These are phyloP conservation scores for Cataglyphis hispanica DNA, from an alignment of 1,140 invertebrate genomes.

Conservation along the genomic window DNA sequence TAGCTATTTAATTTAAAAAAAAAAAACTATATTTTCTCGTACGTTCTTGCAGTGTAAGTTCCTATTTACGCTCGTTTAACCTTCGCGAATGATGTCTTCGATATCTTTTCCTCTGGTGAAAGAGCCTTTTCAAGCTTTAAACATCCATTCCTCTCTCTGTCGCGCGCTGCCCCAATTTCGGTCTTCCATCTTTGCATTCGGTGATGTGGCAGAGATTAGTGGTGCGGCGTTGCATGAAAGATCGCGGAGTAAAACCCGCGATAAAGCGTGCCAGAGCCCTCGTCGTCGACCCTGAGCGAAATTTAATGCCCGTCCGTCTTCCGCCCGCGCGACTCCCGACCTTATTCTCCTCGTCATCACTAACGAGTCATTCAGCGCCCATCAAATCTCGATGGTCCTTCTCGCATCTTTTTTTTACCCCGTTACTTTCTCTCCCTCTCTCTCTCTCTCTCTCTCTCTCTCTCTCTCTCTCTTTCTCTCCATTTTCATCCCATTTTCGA, in stretches of 20 bases:
- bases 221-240: constrained; percentile 33
- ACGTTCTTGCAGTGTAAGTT: neutral
- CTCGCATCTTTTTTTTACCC: constrained; percentile 11
- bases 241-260: constrained; percentile 28
- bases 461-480: neutral
- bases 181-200: constrained; percentile 18
- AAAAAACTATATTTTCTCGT: neutral
- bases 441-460: neutral
- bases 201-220: constrained; percentile 36
- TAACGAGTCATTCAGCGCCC: constrained; percentile 29
- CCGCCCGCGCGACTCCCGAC: neutral
- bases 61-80: neutral
- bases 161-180: constrained; percentile 14
- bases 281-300: constrained; percentile 51
- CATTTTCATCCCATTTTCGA: constrained; percentile 24
- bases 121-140: constrained; percentile 35
- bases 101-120: neutral
- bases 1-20: neutral
- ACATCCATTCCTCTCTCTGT: neutral
- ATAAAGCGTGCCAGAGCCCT: constrained; percentile 28
- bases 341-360: constrained; percentile 12
- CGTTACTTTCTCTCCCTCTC: neutral
- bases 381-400: constrained; percentile 40
- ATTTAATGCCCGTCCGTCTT: constrained; percentile 43
- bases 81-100: constrained; percentile 14